Base-by-base conservation (phyloP, 2,113 vertebrate species). In the Petrocephalus microphthalmus region DNA sequence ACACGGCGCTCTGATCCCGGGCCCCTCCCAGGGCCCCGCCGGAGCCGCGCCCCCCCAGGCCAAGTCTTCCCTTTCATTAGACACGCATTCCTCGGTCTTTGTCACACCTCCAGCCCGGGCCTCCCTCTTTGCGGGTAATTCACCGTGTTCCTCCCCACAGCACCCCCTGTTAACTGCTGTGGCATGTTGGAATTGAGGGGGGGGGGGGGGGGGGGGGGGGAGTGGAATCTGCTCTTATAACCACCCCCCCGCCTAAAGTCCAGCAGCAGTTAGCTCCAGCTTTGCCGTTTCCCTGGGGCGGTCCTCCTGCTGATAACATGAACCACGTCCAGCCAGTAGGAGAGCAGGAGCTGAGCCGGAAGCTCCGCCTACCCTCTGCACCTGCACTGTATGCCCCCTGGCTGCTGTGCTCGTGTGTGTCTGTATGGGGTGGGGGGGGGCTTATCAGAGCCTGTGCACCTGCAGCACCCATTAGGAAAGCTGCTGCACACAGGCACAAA, bases 391-490 rank as follows among this genome's bases (percentile, higher is more conserved):
- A 74, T 74, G 45, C 67, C 88, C 84, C 51, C 51, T 20, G 64
- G 45, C 88, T 86, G 88, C 83, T 86, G 83, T 67, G n/a, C 25
- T n/a, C 11, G 60, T 25, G 60, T 25, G 53, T 54, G 54, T 56
- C 17, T 56, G 54, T 20, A 5, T 88, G 45, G 84, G 8, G n/a
- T n/a, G n/a, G 25, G 71, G 33, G 71, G 67, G 71, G 71, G 89
- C 89, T 90, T 88, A 89, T 90, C 51, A 15, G 54, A 29, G 88
- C 87, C 88, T n/a, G 60, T 90, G 91, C 92, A 92, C 90, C 90
- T 92, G 90, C 89, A 89, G 87, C 64, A 17, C 81, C 86, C 64
- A 89, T 87, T 67, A 84, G 84, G 47, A 86, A 82, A 87, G 67
- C 84, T 89, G 84, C 87, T 54, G 51, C 20, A 57, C 67, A 53